Evolutionary conservation across 2,888 invertebrate genomes (phyloP), one percentile per base, ranked within the genome.

Genomic region (Marronus borbonicus): DNA sequence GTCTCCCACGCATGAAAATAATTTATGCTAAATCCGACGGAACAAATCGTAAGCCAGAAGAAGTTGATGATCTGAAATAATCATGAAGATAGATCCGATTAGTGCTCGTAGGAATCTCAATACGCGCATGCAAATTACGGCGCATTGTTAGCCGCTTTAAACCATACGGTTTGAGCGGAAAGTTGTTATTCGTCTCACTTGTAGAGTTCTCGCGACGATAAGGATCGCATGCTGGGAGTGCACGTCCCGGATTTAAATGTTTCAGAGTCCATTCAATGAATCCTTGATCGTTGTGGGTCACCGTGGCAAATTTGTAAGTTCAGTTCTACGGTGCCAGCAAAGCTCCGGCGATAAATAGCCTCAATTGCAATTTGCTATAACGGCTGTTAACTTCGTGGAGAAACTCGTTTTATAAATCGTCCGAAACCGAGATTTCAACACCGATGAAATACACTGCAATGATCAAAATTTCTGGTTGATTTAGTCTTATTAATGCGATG

Each of bases 121-220:
- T 62, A 39, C 36, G 44, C 44, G 17, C 55, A 68, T 68, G 50
- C 50, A 68, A 68, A 68, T 50, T 36, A 17, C 36, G n/a, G 20
- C 50, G 50, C 49, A 49, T 36, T 36, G 50, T 68, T 50, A 50
- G 28, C 68, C 44, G n/a, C 17, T 60, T 12, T 17, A 60, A 65
- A 14, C 10, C 49, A 49, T 68, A 12, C 24, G 50, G 28, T 24
- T 24, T 50, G 12, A 44, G 24, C 36, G 68, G 49, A 49, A 49
- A 68, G 17, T 70, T 55, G 70, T 55, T 70, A 55, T 58, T 70
- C 58, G 58, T 36, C 58, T 70, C 55, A 70, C 55, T 55, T 70
- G 58, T 70, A 58, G 39, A 70, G 17, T 55, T 36, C 39, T n/a
- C 50, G 28, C 39, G 14, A 10, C n/a, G 70, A 70, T 55, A 70